These are phyloP conservation scores for Typhlichthys eigenmanni DNA, from an alignment of 2,797 vertebrate genomes.

Conservation along the genomic window DNA sequence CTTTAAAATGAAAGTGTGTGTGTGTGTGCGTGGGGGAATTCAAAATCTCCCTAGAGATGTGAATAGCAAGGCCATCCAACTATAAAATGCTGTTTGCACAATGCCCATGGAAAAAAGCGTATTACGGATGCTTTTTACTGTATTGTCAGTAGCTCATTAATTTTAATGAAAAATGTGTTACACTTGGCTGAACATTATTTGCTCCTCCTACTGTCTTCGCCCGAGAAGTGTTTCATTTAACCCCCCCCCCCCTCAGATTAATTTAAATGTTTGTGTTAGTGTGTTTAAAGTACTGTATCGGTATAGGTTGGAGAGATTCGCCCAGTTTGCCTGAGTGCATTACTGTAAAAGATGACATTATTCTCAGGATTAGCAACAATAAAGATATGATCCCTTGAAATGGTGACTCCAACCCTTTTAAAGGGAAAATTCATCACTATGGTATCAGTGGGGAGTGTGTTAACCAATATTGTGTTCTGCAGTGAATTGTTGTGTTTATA, in stretches of 20 bases:
- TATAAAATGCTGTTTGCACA: conserved; percentile 39
- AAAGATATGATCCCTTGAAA: conserved; percentile 29
- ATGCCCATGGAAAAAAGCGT: conserved; percentile 23
- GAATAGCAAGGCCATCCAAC: conserved; percentile 31
- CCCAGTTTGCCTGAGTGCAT: neutral
- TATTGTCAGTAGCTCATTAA: conserved; percentile 55
- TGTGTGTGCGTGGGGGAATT: conserved; percentile 2
- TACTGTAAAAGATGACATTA: conserved; percentile 22
- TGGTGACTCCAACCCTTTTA: neutral
- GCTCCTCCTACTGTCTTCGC: neutral
- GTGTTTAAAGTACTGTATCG: neutral
- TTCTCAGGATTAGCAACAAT: conserved; percentile 41
- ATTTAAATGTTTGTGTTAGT: neutral
- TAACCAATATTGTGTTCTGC: conserved; percentile 38
- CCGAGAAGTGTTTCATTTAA: neutral
- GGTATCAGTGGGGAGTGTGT: neutral
- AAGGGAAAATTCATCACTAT: neutral
- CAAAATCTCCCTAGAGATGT: conserved; percentile 18
- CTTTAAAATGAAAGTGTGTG: conserved; percentile 38
- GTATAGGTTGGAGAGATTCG: neutral
- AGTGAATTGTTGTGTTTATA: conserved; percentile 69
- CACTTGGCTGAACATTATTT: conserved; percentile 34
- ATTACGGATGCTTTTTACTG: conserved; percentile 44
- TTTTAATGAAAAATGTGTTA: conserved; percentile 60
- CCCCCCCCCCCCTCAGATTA: conserved; percentile 8